Conservation (phyloP, 1,140 invertebrate genomes). For the Drosophila busckii region DNA sequence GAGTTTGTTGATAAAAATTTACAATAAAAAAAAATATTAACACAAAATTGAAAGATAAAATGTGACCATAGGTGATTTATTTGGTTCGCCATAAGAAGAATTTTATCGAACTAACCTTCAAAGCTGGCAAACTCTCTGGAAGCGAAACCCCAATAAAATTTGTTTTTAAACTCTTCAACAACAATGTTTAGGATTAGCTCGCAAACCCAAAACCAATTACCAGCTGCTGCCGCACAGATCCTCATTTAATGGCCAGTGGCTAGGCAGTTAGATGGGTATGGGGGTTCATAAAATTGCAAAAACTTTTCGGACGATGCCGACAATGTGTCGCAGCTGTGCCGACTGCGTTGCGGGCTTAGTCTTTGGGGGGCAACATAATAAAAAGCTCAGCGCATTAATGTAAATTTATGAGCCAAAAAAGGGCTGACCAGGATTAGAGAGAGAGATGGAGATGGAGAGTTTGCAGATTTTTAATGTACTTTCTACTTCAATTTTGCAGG, state of each 20-base stretch:
- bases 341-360: no score
- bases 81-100: no score
- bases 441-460: slow-evolving; percentile 1
- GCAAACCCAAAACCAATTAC: slow-evolving; percentile 25
- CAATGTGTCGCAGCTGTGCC: slow-evolving; percentile 48
- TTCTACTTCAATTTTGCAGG: slow-evolving; percentile 29
- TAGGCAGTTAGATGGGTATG: slow-evolving; percentile 6
- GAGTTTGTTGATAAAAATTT: no score
- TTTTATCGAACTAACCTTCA: no score
- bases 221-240: slow-evolving; percentile 4
- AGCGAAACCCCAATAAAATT: slow-evolving; percentile 2
- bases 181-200: slow-evolving; percentile 31
- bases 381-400: slow-evolving; percentile 68
- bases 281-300: slow-evolving; percentile 39
- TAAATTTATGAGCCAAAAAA: slow-evolving; percentile 56
- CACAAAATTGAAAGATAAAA: no score
- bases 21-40: no score
- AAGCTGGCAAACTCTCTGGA: slow-evolving; percentile 1
- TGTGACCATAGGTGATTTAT: no score
- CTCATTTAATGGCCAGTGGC: slow-evolving; percentile 12
- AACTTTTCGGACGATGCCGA: slow-evolving; percentile 9
- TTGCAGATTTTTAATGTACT: not conserved
- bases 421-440: slow-evolving; percentile 39
- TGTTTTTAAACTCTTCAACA: no score
- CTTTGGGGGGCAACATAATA: slow-evolving; percentile 30